These are phyloP conservation scores for Pristionchus entomophagus DNA, from an alignment of 2,888 invertebrate species.

Conservation along the genomic window DNA sequence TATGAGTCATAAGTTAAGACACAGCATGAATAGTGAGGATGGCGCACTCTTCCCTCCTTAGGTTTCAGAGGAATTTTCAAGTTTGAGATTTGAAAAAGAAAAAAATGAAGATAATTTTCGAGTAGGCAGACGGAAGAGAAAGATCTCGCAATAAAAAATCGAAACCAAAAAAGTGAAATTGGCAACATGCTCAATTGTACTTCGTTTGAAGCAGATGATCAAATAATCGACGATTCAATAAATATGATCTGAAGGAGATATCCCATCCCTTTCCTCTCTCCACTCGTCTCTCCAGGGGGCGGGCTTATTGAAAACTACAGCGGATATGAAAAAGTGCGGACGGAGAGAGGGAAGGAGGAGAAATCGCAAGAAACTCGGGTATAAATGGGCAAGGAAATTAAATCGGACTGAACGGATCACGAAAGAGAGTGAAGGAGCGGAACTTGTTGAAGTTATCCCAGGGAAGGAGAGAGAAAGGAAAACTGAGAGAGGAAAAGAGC, in stretches of 20 bases:
- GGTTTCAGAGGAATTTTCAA: no score
- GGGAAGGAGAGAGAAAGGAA: neutral
- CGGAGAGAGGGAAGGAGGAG: neutral
- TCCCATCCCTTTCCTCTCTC: neutral
- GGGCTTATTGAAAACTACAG: neutral
- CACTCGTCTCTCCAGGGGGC: neutral
- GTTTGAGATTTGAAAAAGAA: no score
- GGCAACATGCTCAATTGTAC: no score
- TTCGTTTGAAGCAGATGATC: no score
- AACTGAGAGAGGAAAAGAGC: neutral
- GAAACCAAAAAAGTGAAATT: no score
- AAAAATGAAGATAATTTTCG: no score
- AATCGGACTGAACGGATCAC: constrained; percentile 33
- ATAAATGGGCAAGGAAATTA: neutral
- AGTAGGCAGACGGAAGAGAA: no score
- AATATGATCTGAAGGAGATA: neutral
- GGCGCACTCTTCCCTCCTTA: no score
- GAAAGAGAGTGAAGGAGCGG: neutral
- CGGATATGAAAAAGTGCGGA: neutral
- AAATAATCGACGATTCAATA: no score
- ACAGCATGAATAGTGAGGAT: no score
- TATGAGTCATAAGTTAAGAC: no score
- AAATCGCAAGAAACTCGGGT: neutral
- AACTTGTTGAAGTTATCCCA: constrained; percentile 37
- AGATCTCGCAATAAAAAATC: no score